Base-by-base conservation (phyloP, 2,113 vertebrate genomes). In the Guaruba guarouba region DNA sequence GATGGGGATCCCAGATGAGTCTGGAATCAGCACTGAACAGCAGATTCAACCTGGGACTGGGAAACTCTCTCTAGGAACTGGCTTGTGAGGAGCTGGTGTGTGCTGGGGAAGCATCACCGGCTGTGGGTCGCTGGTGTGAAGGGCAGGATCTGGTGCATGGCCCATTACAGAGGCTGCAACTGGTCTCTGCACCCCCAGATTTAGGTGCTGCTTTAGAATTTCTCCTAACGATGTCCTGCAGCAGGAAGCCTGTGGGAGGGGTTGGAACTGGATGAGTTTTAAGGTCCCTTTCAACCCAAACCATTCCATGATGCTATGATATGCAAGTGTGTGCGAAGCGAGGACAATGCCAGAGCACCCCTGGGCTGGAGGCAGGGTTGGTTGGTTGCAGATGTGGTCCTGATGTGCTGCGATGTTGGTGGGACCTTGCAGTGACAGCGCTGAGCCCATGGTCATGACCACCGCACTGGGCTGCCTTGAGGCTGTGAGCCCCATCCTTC, bases 41-140 rank as follows among this genome's bases (percentile, higher is more conserved):
- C 78, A 27, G 28, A 37, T 5, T 16, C 63, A 24, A 2, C 59
- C 69, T 23, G 49, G 3, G 3, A 0, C 17, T 51, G 39, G 57
- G 67, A 57, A 70, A 25, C 13, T 23, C 43, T 35, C 10, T 17
- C 46, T 1, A 17, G 88, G 77, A 86, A 19, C 2, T 15, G 66
- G 5, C n/a, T 39, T 33, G 41, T 2, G 5, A 14, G 17, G 54
- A 52, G 59, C 78, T 6, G 77, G 20, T 1, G 17, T 27, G 66
- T 14, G 2, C 51, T 9, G 37, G 23, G 39, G 11, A 25, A 23
- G 6, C 4, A 1, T 25, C 35, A 18, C 52, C 1, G 6, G 4
- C n/a, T 17, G 41, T 2, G 13, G 41, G 28, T 64, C 11, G 7
- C 31, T 6, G 23, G 8, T 1, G 11, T 10, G 5, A 17, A 22